Percentiles rank a stretch among this genome's conserved stretches.
These are phyloP conservation scores for Zosterops japonicus DNA, from an alignment of 2,113 vertebrate species.

Conservation along the genomic window DNA sequence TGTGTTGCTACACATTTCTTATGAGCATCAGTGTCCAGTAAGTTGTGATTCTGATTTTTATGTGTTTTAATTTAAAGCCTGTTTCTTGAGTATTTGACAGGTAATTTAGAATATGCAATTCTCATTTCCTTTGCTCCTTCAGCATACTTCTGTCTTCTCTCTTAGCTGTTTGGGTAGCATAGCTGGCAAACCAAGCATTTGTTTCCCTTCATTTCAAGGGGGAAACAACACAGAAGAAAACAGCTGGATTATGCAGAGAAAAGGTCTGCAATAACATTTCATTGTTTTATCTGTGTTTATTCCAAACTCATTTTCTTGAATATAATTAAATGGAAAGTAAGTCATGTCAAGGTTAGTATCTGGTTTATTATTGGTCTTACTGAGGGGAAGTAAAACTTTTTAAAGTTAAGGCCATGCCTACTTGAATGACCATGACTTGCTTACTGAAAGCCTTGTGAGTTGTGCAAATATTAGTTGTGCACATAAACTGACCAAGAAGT, in stretches of 20 bases:
- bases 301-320: neutral
- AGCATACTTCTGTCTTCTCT: neutral
- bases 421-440: neutral
- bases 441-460: neutral
- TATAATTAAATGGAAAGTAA: neutral
- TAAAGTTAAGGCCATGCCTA: neutral
- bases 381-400: neutral
- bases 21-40: neutral
- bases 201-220: neutral
- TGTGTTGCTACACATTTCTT: fast-evolving
- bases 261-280: neutral
- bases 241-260: neutral
- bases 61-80: neutral
- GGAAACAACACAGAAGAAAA: neutral
- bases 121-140: neutral
- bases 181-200: neutral
- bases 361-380: neutral
- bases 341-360: neutral
- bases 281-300: neutral
- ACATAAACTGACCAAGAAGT: neutral
- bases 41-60: neutral
- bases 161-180: neutral
- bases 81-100: neutral
- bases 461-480: neutral
- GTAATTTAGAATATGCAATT: neutral